Evolutionary conservation across 2,888 invertebrate genomes (phyloP).

Genomic region (Campoletis raptor): DNA sequence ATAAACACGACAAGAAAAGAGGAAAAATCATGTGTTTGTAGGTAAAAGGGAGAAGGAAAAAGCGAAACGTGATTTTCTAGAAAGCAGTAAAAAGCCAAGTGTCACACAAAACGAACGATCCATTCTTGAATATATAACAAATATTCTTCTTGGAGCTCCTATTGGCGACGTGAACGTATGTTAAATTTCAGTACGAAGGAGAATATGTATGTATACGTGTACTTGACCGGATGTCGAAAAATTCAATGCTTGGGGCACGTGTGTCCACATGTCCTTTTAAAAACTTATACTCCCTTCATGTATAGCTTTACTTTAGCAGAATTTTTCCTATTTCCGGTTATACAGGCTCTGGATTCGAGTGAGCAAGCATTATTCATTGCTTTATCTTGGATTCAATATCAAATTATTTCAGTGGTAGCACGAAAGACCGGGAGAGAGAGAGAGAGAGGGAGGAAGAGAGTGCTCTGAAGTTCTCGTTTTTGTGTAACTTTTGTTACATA

Average conservation of each 20-base stretch:
- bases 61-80: not conserved
- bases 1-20: constrained; percentile 16
- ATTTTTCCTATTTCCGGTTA: constrained; percentile 67
- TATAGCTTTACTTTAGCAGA: constrained; percentile 25
- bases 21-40: not conserved
- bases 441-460: not conserved
- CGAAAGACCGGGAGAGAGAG: not conserved
- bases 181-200: constrained; percentile 27
- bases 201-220: constrained; percentile 22
- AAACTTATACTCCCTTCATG: constrained; percentile 35
- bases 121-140: constrained; percentile 58
- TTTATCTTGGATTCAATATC: constrained; percentile 69
- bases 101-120: constrained; percentile 57
- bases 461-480: not conserved
- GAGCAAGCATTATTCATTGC: constrained; percentile 61
- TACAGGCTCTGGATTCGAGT: constrained; percentile 30
- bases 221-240: constrained; percentile 52
- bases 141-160: constrained; percentile 44
- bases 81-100: constrained; percentile 30
- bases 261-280: constrained; percentile 29
- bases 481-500: not conserved
- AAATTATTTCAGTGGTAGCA: constrained; percentile 64
- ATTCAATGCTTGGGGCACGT: constrained; percentile 32
- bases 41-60: not conserved
- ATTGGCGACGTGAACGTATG: not conserved